Evolutionary conservation across 2,888 invertebrate genomes (phyloP), one percentile per base, ranked within the genome.

Genomic region (Aspidiotus rigidus): DNA sequence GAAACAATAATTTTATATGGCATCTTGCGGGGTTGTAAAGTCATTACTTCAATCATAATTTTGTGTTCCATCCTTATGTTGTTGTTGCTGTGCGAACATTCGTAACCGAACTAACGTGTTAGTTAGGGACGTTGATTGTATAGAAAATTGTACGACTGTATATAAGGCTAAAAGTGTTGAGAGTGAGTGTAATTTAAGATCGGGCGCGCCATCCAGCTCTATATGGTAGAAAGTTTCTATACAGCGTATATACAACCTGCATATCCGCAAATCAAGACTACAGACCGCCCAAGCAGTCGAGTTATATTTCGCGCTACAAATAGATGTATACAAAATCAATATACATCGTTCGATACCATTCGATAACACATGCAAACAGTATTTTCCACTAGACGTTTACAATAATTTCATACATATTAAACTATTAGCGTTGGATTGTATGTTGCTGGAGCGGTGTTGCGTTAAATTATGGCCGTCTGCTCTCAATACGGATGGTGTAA

Each of bases 21-120:
- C 67, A 59, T 59, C 59, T 67, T 39, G 59, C 67, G 67, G 67
- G 67, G 67, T 59, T 67, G 67, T 67, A 67, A 67, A 67, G 67
- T 67, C 67, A 67, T 67, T 67, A 67, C 59, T 67, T 67, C 67
- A 44, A 59, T 67, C 59, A 59, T 67, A 67, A 67, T 67, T 67
- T 67, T 60, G 67, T 39, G 39, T 59, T 39, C 60, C 42, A 49
- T 67, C 67, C 67, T 67, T 59, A 59, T 59, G 67, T 53, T 49
- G 16, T 10, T 11, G 53, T 53, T 53, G 53, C 13, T 53, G 13
- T 3, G 11, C 53, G 53, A n/a, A 28, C 28, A 28, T 28, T 28
- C 5, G 28, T 28, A 28, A 28, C 28, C 28, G 28, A 28, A 28
- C 28, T 28, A 28, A 28, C 28, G 28, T 28, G 28, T 28, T 28